These are phyloP conservation scores for Batillaria attramentaria DNA, from an alignment of 1,140 invertebrate genomes.

Conservation along the genomic window DNA sequence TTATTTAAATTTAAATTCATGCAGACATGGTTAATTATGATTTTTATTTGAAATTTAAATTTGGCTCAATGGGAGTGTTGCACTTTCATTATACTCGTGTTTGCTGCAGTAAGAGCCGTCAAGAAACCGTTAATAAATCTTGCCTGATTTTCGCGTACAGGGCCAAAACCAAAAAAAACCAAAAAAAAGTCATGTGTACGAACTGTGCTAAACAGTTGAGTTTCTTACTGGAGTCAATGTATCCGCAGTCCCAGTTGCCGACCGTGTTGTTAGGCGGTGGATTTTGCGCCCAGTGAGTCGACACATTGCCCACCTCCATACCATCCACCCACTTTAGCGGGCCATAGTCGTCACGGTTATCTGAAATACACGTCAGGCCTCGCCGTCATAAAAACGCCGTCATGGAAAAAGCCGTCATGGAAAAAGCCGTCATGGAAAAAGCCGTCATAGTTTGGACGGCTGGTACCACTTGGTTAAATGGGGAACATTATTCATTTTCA, in stretches of 20 bases:
- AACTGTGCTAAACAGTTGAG: too few relatives aligned
- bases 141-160: not conserved
- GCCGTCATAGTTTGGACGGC: not conserved
- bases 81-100: not conserved
- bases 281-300: constrained; percentile 27
- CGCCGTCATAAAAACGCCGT: not conserved
- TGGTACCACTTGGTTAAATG: too few relatives aligned
- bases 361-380: not conserved
- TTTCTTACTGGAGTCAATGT: constrained; percentile 38
- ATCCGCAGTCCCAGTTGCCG: constrained; percentile 40
- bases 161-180: not conserved
- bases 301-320: not conserved
- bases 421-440: not conserved
- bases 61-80: not conserved
- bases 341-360: constrained; percentile 28
- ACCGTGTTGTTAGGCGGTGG: constrained; percentile 35
- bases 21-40: too few relatives aligned
- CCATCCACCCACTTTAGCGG: constrained; percentile 31
- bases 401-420: not conserved
- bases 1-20: too few relatives aligned
- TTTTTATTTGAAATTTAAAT: too few relatives aligned
- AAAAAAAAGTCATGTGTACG: too few relatives aligned
- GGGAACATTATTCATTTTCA: too few relatives aligned
- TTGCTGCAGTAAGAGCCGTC: not conserved
- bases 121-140: not conserved